Conservation (phyloP, 2,888 invertebrate genomes). For the Andrena camellia region DNA sequence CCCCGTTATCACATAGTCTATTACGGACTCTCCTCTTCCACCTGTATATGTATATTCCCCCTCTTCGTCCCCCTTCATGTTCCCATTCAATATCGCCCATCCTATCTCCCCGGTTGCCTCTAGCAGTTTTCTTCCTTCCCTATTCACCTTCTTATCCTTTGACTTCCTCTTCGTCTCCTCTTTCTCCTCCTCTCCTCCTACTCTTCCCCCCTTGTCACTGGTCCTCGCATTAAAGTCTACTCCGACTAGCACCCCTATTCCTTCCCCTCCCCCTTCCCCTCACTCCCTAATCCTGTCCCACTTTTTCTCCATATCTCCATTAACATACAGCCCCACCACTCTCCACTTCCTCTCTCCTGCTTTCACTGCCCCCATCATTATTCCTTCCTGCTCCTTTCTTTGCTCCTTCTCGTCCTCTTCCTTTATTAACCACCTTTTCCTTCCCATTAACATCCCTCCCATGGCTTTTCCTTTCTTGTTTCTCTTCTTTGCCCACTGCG, state of each 20-base stretch:
- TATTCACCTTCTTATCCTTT: too few relatives aligned
- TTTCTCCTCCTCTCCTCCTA: neutral
- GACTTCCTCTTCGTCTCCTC: neutral
- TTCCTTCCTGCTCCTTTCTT: neutral
- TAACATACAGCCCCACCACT: neutral
- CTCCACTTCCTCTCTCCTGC: neutral
- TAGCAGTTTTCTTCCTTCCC: neutral
- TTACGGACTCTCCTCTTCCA: too few relatives aligned
- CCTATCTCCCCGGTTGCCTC: neutral
- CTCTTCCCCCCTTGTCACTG: neutral
- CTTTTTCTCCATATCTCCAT: neutral
- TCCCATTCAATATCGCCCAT: neutral
- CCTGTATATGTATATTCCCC: too few relatives aligned
- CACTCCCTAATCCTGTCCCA: neutral
- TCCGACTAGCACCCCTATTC: neutral
- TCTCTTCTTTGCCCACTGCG: neutral
- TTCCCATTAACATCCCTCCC: neutral
- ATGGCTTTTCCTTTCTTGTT: neutral
- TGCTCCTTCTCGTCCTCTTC: neutral
- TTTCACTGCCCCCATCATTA: neutral
- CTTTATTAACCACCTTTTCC: neutral
- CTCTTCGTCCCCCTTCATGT: too few relatives aligned
- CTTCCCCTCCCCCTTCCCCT: neutral
- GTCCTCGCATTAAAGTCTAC: slow-evolving; percentile 1
- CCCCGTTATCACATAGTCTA: neutral